These are phyloP conservation scores for Fopius arisanus DNA, from an alignment of 1,140 invertebrate species.

Conservation along the genomic window DNA sequence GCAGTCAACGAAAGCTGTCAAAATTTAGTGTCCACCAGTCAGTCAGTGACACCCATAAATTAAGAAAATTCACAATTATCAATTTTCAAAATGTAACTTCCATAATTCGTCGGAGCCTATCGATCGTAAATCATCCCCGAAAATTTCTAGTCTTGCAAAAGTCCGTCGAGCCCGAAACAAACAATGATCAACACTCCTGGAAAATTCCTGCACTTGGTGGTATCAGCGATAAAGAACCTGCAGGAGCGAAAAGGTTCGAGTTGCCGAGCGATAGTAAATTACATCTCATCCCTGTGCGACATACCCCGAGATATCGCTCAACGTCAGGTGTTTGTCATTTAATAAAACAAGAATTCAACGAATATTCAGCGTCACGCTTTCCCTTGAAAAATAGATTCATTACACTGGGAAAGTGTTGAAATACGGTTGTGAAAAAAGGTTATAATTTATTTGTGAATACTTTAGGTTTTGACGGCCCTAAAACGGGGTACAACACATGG, in stretches of 20 bases:
- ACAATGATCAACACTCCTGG: conserved; percentile 34
- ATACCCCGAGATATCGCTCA: conserved; percentile 30
- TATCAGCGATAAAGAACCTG: conserved; percentile 46
- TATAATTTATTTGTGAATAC: background rate
- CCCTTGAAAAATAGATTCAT: background rate
- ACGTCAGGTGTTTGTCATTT: conserved; percentile 40
- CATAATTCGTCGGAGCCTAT: no score
- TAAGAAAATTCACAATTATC: no score
- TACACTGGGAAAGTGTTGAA: background rate
- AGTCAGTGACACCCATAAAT: no score
- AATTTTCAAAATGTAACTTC: no score
- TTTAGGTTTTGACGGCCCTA: conserved; percentile 40
- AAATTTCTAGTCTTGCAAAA: no score
- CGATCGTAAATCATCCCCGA: no score
- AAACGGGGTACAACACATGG: conserved; percentile 46
- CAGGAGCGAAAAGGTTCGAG: conserved; percentile 42
- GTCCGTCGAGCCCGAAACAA: background rate
- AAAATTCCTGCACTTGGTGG: conserved; percentile 34
- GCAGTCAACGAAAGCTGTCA: no score
- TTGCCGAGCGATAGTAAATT: conserved; percentile 42
- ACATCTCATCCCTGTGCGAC: conserved; percentile 39
- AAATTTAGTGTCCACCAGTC: no score
- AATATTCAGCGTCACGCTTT: background rate
- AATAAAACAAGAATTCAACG: background rate
- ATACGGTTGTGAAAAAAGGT: background rate